Conservation (phyloP, 2,888 invertebrate species). For the Limnephilus auricula region DNA sequence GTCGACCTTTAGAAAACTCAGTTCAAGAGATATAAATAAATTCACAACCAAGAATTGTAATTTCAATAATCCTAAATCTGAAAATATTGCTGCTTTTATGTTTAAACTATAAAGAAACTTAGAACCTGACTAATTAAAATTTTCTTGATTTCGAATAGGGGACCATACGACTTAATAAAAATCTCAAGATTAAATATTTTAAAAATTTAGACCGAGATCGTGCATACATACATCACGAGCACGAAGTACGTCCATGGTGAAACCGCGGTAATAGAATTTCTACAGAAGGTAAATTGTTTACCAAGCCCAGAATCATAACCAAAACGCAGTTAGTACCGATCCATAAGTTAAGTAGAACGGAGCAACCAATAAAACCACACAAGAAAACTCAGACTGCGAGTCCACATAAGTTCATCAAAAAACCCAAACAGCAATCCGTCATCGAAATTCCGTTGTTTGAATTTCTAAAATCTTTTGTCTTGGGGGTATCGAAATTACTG, state of each 20-base stretch:
- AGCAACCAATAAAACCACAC: constrained; percentile 4
- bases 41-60: neutral
- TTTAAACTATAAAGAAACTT: neutral
- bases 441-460: neutral
- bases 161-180: neutral
- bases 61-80: neutral
- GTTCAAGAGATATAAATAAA: neutral
- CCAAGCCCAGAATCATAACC: constrained; percentile 6
- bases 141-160: neutral
- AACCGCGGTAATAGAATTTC: neutral
- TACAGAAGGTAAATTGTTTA: constrained; percentile 5
- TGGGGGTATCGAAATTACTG: neutral
- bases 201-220: too few relatives aligned
- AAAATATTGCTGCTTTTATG: neutral
- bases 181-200: neutral
- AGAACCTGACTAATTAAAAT: neutral
- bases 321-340: constrained; percentile 36
- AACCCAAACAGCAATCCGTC: neutral
- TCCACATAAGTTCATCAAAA: neutral
- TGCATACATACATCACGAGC: neutral
- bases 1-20: neutral
- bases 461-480: neutral
- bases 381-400: neutral
- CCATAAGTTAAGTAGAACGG: constrained; percentile 34
- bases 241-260: neutral